Conservation (phyloP, 2,888 invertebrate genomes). For the Drosophila villosipedis region DNA sequence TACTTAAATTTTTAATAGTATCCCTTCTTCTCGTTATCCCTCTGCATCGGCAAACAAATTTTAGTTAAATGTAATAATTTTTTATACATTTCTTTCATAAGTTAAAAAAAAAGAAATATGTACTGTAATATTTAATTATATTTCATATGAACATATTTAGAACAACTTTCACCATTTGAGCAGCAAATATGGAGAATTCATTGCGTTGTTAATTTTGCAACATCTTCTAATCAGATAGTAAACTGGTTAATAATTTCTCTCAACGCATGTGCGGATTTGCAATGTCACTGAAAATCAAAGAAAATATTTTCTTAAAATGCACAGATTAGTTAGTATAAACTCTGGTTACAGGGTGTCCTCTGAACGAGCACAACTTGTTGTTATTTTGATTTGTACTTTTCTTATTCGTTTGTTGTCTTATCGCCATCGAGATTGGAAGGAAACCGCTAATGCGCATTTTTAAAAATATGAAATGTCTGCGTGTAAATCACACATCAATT, state of each 20-base stretch:
- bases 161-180: neutral
- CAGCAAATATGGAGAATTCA: neutral
- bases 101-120: neutral
- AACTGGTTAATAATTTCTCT: neutral
- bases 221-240: neutral
- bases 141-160: neutral
- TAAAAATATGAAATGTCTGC: constrained; percentile 60
- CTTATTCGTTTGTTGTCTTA: constrained; percentile 27
- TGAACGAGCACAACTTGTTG: constrained; percentile 1
- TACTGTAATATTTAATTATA: neutral
- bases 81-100: neutral
- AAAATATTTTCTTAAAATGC: neutral
- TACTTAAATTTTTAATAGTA: neutral
- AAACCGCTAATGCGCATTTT: constrained; percentile 67
- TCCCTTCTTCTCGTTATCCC: neutral
- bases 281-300: neutral
- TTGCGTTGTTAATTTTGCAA: neutral
- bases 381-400: constrained; percentile 13
- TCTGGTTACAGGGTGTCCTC: neutral
- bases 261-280: neutral
- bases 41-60: neutral
- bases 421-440: constrained; percentile 58
- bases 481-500: constrained; percentile 46
- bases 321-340: neutral
- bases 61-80: neutral